These are phyloP conservation scores for Zygothrica quintamaculata DNA, from an alignment of 2,888 invertebrate species.

Conservation along the genomic window DNA sequence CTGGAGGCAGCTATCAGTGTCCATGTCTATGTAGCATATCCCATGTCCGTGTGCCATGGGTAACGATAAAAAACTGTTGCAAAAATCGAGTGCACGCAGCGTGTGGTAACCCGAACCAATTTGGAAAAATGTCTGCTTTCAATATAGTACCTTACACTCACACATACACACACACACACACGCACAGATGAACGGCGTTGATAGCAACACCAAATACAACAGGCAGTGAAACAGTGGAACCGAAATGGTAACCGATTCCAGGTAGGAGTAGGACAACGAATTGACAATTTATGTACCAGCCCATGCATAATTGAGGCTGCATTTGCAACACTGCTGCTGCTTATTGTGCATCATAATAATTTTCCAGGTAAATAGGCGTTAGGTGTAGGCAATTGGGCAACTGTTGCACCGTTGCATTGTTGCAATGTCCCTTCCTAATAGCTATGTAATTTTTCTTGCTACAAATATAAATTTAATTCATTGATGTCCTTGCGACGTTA, in stretches of 20 bases:
- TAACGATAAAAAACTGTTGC: constrained; percentile 64
- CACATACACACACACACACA: constrained; percentile 7
- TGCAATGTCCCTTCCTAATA: constrained; percentile 65
- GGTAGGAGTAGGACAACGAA: constrained; percentile 53
- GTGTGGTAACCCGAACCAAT: constrained; percentile 30
- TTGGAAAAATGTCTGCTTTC: background rate
- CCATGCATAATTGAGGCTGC: constrained; percentile 72
- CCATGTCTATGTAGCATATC: constrained; percentile 7
- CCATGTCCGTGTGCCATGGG: no score
- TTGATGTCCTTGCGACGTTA: constrained; percentile 69
- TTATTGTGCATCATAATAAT: constrained; percentile 50
- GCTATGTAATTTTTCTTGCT: constrained; percentile 73
- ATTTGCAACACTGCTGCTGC: constrained; percentile 45
- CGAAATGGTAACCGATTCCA: constrained; percentile 8
- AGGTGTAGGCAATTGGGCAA: constrained; percentile 31
- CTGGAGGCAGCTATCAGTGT: constrained; percentile 48
- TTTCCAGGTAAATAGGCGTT: constrained; percentile 65
- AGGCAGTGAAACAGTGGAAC: background rate
- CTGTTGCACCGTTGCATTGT: no score
- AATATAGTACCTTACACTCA: no score
- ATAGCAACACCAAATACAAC: constrained; percentile 19
- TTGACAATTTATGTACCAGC: constrained; percentile 76
- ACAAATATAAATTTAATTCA: constrained; percentile 60
- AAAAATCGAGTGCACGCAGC: constrained; percentile 63
- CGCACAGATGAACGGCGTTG: constrained; percentile 30